A percentile compares a stretch with the other conserved stretches of the same genome.
These are phyloP conservation scores for Spinus olivaceus DNA, from an alignment of 2,797 vertebrate species.

Conservation along the genomic window DNA sequence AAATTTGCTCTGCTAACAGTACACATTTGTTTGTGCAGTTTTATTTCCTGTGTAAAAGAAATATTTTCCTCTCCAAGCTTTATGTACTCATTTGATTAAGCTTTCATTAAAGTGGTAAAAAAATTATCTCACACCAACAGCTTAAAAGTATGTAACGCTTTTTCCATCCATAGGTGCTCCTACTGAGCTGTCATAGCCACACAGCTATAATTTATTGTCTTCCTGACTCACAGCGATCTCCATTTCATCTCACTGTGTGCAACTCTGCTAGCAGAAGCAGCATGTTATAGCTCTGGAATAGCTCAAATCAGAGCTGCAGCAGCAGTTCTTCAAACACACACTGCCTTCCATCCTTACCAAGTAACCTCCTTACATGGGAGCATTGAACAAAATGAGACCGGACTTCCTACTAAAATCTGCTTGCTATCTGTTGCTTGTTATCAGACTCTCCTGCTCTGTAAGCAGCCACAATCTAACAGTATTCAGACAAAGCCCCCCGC, in stretches of 20 bases:
- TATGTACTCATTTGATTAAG: not conserved
- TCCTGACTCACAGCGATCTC: not conserved
- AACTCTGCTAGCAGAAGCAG: not conserved
- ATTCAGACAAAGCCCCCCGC: not conserved
- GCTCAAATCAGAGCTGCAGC: not conserved
- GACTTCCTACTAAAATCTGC: not conserved
- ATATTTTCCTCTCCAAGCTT: not conserved
- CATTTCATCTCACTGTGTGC: not conserved
- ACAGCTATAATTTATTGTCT: not conserved
- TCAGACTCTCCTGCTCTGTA: not conserved
- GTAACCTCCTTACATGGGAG: conserved; percentile 56
- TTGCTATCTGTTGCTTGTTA: not conserved
- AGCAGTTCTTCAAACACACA: not conserved
- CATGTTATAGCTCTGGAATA: not conserved
- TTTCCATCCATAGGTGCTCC: conserved; percentile 6
- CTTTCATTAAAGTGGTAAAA: not conserved
- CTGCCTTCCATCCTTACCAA: not conserved
- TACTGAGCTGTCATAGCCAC: not conserved
- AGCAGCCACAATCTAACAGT: not conserved
- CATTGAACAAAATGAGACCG: not conserved
- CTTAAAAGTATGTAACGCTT: conserved; percentile 9
- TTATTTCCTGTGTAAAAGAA: not conserved
- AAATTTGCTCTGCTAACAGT: not conserved
- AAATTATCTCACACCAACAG: not conserved
- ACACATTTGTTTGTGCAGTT: not conserved